phyloP scores from a whole-genome alignment of 1,140 invertebrate genomes.

The Drosophila kikkawai region DNA sequence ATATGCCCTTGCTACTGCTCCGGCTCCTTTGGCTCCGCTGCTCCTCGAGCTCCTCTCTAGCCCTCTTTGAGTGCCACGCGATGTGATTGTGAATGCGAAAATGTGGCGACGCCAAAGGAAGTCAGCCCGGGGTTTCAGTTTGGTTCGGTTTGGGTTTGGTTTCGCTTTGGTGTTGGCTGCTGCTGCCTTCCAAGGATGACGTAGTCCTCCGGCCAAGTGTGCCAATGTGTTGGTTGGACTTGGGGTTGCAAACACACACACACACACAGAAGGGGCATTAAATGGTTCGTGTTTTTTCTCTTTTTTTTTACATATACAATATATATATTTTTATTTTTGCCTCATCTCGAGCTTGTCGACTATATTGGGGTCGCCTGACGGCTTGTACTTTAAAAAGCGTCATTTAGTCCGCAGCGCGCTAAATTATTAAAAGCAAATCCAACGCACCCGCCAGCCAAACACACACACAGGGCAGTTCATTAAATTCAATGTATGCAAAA shows the following conservation, averaged over 20 bases:
- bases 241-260: slow-evolving; percentile 62
- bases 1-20: slow-evolving; percentile 17
- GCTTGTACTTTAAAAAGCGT: slow-evolving; percentile 75
- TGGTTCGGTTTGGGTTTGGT: slow-evolving; percentile 28
- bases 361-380: slow-evolving; percentile 71
- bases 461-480: slow-evolving; percentile 60
- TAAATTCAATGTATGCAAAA: slow-evolving; percentile 79
- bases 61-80: slow-evolving; percentile 63
- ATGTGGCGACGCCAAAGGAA: slow-evolving; percentile 70
- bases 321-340: slow-evolving; percentile 42
- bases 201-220: slow-evolving; percentile 75
- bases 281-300: slow-evolving; percentile 64
- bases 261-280: slow-evolving; percentile 61
- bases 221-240: slow-evolving; percentile 67
- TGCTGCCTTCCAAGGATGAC: slow-evolving; percentile 67
- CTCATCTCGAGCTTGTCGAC: slow-evolving; percentile 39
- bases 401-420: slow-evolving; percentile 71
- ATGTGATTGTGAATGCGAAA: slow-evolving; percentile 82
- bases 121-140: slow-evolving; percentile 51
- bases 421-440: slow-evolving; percentile 79
- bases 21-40: background rate
- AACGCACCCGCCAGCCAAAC: slow-evolving; percentile 34
- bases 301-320: slow-evolving; percentile 27
- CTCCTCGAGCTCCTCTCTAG: background rate
- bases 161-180: slow-evolving; percentile 13